Evolutionary conservation across 2,888 invertebrate genomes (phyloP).

Genomic region (Pemphredon lugubris): DNA sequence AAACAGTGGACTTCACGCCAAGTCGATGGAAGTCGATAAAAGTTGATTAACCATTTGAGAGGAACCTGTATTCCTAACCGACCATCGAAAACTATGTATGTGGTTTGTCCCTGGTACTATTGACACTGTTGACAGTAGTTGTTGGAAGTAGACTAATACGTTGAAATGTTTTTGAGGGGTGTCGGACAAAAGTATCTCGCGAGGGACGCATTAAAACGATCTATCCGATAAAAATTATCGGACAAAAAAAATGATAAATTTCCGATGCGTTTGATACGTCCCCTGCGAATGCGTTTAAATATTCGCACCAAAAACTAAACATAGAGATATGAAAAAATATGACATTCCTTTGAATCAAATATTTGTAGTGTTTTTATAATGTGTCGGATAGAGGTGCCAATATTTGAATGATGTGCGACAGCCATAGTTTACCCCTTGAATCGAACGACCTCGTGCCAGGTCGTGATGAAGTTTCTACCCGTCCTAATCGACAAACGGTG

Average conservation of each 20-base stretch:
- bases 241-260: not conserved
- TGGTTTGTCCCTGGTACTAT: constrained; percentile 29
- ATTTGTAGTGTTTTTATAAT: no score
- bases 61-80: constrained; percentile 44
- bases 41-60: constrained; percentile 39
- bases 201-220: not conserved
- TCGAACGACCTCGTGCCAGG: constrained; percentile 34
- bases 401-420: constrained; percentile 15
- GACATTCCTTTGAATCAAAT: no score
- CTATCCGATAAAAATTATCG: not conserved
- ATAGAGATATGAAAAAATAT: no score
- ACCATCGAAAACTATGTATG: constrained; percentile 35
- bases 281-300: no score
- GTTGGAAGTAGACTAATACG: constrained; percentile 59
- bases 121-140: constrained; percentile 33
- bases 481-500: constrained; percentile 38
- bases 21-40: constrained; percentile 24
- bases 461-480: constrained; percentile 18
- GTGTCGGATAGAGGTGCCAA: constrained; percentile 1
- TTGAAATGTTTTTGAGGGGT: constrained; percentile 17
- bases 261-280: no score
- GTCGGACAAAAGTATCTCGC: constrained; percentile 1
- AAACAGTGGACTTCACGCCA: constrained; percentile 65
- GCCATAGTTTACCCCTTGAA: constrained; percentile 8
- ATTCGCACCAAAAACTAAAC: no score